phyloP scores from a whole-genome alignment of 2,113 vertebrate species.

The Alectura lathami region DNA sequence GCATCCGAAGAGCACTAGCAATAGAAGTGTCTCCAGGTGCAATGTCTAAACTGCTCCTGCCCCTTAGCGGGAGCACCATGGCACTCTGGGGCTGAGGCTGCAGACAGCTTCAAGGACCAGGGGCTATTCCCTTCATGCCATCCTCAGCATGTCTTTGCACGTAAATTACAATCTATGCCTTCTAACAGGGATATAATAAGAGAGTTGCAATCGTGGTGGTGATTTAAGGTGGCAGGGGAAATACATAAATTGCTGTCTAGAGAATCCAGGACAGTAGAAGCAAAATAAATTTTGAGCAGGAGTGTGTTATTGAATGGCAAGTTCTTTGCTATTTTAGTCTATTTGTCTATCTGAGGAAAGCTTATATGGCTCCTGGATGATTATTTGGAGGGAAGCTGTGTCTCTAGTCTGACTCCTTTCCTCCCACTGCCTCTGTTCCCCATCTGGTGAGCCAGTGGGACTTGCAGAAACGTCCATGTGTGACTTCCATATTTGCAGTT shows the following conservation, averaged over 20 bases:
- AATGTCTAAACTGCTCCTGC: accelerated
- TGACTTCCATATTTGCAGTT: not conserved
- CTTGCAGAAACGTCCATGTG: not conserved
- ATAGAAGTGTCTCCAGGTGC: not conserved
- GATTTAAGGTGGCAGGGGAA: constrained; percentile 17
- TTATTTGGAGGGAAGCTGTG: not conserved
- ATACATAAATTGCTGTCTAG: not conserved
- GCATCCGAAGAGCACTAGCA: not conserved
- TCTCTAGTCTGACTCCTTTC: not conserved
- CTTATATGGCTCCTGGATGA: not conserved
- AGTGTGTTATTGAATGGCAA: not conserved
- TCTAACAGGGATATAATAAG: not conserved
- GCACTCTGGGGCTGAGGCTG: not conserved
- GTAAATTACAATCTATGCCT: not conserved
- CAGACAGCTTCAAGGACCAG: accelerated
- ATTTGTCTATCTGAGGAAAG: not conserved
- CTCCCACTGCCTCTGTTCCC: not conserved
- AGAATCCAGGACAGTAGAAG: not conserved
- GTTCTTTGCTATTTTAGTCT: not conserved
- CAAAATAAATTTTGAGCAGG: not conserved
- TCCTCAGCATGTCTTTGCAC: not conserved
- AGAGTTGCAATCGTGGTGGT: not conserved
- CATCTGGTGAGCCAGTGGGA: not conserved
- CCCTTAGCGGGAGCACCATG: not conserved
- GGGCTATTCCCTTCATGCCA: not conserved